A percentile compares a stretch with the other conserved stretches of the same genome.
Conservation (phyloP, 2,113 vertebrate species). For the Pedionomus torquatus region DNA sequence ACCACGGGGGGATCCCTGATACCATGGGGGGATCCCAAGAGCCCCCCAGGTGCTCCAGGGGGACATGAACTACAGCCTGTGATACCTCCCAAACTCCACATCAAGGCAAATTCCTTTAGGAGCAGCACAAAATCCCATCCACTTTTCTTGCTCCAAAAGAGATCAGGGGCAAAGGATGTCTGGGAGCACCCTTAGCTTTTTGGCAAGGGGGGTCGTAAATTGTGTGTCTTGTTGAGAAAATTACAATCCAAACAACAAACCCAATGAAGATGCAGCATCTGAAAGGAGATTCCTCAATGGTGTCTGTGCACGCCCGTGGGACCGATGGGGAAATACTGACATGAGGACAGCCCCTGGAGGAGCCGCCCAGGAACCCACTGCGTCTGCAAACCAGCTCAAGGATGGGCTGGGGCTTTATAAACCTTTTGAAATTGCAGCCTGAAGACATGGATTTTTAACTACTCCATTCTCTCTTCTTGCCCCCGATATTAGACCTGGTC, state of each 20-base stretch:
- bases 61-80: rapidly evolving
- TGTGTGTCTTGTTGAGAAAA: neutral
- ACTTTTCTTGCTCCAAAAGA: neutral
- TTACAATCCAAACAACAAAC: neutral
- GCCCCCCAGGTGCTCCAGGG: rapidly evolving
- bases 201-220: neutral
- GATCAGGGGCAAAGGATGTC: neutral
- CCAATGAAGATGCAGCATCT: rapidly evolving
- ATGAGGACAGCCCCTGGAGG: rapidly evolving
- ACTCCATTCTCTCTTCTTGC: neutral
- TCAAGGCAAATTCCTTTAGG: neutral
- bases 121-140: neutral
- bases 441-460: neutral
- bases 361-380: neutral
- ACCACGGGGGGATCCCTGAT: rapidly evolving
- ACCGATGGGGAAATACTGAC: neutral
- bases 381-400: neutral
- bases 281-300: neutral
- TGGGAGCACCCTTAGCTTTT: neutral
- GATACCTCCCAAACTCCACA: neutral
- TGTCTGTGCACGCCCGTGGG: rapidly evolving
- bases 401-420: neutral
- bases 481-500: too few relatives aligned
- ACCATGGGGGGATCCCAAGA: rapidly evolving
- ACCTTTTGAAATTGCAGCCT: neutral